Evolutionary conservation across 2,797 vertebrate genomes (phyloP), one percentile per base, ranked within the genome.

Genomic region (Chaetophractus vellerosus): DNA sequence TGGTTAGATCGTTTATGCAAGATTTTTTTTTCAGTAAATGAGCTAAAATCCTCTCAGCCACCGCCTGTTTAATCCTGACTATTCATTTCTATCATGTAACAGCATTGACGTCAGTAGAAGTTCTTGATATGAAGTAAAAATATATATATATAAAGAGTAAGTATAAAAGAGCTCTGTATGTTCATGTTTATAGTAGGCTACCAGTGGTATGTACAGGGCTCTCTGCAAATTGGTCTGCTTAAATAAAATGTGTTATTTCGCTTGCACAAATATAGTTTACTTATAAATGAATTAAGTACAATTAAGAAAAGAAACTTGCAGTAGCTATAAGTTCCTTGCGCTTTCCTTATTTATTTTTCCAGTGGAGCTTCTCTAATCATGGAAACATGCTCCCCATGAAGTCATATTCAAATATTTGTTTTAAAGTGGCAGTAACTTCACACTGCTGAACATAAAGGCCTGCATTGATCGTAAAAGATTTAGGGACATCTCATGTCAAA

Each of bases 331-430:
- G 97, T 96, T 96, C 98, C 96, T 97, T n/a, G 81, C 97, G 95
- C 85, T 78, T 93, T 97, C 68, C 84, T 79, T 96, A 78, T 98
- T 98, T 86, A 96, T 97, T 96, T 98, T 98, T 98, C 96, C 97
- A 96, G 90, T 98, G 95, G 98, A 98, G 98, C 97, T 96, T 97
- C 97, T 98, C 95, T 98, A 97, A 98, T 98, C 97, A 66, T 98
- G 98, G 95, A 96, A 95, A 97, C 95, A 97, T 98, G 98, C 97
- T 96, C 97, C 92, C 98, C 98, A 98, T 98, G 98, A 99, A 98
- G 98, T 98, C 97, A 97, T 96, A 98, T 98, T 99, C 98, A 98
- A 99, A 98, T 97, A 98, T 98, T 98, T 98, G 98, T 98, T 98
- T 98, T 98, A 93, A 98, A 98, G 98, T 97, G 97, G 97, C 98